Evolutionary conservation across 2,888 invertebrate species (phyloP).

Genomic region (Seira musarum): DNA sequence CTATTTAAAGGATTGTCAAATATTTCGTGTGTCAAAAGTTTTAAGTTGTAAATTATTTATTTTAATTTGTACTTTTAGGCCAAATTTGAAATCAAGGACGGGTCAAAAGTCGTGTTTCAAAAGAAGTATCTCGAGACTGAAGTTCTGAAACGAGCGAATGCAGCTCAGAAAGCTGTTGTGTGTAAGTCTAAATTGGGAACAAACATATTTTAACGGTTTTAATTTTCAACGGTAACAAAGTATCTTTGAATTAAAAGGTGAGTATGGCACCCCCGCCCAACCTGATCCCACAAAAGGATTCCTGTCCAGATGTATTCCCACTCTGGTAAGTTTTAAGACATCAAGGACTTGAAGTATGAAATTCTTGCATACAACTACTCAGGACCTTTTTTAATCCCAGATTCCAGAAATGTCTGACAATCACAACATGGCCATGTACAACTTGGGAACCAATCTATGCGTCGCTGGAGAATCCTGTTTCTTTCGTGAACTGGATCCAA

Average conservation of each 20-base stretch:
- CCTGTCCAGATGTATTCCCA: constrained; percentile 65
- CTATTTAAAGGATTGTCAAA: not conserved
- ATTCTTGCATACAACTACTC: not conserved
- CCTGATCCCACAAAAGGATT: constrained; percentile 49
- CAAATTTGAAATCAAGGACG: constrained; percentile 72
- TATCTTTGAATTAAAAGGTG: too few species aligned
- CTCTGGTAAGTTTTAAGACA: constrained; percentile 70
- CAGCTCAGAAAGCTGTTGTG: constrained; percentile 62
- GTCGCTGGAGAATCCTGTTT: constrained; percentile 70
- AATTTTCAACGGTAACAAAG: too few species aligned
- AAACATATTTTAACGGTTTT: too few species aligned
- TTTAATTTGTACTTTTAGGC: constrained; percentile 32
- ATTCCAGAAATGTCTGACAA: constrained; percentile 73
- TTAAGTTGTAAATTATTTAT: not conserved
- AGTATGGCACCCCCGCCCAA: constrained; percentile 64
- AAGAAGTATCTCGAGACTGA: constrained; percentile 67
- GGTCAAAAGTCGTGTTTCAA: constrained; percentile 67
- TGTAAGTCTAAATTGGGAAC: too few species aligned
- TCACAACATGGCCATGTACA: constrained; percentile 73
- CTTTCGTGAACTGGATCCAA: constrained; percentile 73
- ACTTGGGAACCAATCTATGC: constrained; percentile 73
- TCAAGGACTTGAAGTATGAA: too few species aligned
- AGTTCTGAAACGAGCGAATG: constrained; percentile 61
- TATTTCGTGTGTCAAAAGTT: not conserved
- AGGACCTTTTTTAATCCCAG: constrained; percentile 51